Evolutionary conservation across 2,797 vertebrate genomes (phyloP).

Genomic region (Oreortyx pictus): DNA sequence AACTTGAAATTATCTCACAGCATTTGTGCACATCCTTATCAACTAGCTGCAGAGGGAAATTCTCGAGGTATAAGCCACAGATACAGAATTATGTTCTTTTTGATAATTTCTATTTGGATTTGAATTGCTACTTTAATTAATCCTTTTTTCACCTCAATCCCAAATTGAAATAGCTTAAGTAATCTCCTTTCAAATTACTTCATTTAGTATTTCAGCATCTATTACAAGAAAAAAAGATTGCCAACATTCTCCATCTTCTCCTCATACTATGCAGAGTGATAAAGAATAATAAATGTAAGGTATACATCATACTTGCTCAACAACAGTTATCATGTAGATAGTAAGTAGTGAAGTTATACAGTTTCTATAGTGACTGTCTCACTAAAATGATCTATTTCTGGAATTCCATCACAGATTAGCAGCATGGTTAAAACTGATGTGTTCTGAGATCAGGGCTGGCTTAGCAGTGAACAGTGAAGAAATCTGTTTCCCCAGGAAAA

Average conservation of each 20-base stretch:
- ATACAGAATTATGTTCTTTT: not conserved
- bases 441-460: not conserved
- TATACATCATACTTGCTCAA: not conserved
- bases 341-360: not conserved
- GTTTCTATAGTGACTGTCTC: constrained; percentile 68
- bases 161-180: not conserved
- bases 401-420: constrained; percentile 50
- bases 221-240: not conserved
- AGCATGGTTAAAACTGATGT: constrained; percentile 8
- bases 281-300: not conserved
- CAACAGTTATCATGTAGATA: not conserved
- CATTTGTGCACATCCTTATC: not conserved
- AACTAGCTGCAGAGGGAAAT: not conserved
- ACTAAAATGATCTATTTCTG: constrained; percentile 55
- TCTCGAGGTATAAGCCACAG: not conserved
- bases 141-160: not conserved
- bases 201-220: not conserved
- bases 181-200: not conserved
- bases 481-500: not conserved
- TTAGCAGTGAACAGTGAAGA: not conserved
- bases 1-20: not conserved
- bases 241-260: not conserved
- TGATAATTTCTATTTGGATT: not conserved
- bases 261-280: not conserved
- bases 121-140: not conserved